phyloP scores from a whole-genome alignment of 2,888 invertebrate genomes.

The Serripes groenlandicus region DNA sequence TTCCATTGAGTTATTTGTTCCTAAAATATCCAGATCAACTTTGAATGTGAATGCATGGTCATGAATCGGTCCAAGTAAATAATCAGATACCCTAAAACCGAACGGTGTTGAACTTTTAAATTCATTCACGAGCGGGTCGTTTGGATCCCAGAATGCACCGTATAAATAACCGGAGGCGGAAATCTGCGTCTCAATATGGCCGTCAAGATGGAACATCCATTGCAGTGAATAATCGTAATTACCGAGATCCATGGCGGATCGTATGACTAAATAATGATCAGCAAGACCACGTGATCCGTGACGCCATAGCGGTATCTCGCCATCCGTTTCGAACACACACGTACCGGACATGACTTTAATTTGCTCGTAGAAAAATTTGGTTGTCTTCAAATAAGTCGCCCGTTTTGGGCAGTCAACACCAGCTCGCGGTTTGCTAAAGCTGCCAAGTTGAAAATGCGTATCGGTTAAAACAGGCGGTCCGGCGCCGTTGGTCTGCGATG shows the following conservation, averaged over 20 bases:
- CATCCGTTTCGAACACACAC: constrained; percentile 75
- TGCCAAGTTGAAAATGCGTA: constrained; percentile 66
- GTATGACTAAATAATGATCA: constrained; percentile 67
- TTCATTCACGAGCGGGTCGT: constrained; percentile 49
- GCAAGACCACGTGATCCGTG: constrained; percentile 54
- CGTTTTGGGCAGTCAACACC: constrained; percentile 75
- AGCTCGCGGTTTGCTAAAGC: constrained; percentile 46
- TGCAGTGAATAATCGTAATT: constrained; percentile 76
- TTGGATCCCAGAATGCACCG: constrained; percentile 68
- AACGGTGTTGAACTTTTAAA: constrained; percentile 61
- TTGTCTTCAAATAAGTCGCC: constrained; percentile 58
- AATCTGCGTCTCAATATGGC: constrained; percentile 60
- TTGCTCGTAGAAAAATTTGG: constrained; percentile 41
- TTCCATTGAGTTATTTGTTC: constrained; percentile 64
- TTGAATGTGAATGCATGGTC: constrained; percentile 71
- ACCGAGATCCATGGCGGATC: constrained; percentile 70
- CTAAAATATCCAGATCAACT: constrained; percentile 71
- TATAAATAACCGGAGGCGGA: constrained; percentile 67
- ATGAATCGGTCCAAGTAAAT: constrained; percentile 65
- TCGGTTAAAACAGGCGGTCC: constrained; percentile 67
- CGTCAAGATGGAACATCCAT: constrained; percentile 68
- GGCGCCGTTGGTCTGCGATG: constrained; percentile 67
- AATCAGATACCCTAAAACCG: constrained; percentile 66
- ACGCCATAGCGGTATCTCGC: constrained; percentile 69
- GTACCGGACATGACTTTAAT: constrained; percentile 31